These are phyloP conservation scores for Drosophila parabipectinata DNA, from an alignment of 1,140 invertebrate species.

Conservation along the genomic window DNA sequence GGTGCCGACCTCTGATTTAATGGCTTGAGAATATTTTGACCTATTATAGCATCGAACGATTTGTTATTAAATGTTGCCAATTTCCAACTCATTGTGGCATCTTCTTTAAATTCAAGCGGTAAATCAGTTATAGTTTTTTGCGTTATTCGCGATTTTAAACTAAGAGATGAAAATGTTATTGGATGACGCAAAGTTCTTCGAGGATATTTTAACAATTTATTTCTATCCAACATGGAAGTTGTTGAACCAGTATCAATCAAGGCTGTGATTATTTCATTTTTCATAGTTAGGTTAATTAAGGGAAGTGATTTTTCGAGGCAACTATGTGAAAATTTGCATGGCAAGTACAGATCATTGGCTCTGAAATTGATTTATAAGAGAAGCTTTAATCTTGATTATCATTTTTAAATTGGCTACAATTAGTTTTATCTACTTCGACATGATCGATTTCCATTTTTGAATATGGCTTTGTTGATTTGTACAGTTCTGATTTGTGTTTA, in stretches of 20 bases:
- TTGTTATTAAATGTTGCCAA: neutral
- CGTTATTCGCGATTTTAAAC: neutral
- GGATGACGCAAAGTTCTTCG: conserved; percentile 5
- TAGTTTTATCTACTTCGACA: neutral
- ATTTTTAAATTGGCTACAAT: neutral
- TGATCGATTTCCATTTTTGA: neutral
- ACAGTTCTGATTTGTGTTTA: neutral
- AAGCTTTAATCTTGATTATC: neutral
- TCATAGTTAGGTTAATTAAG: no score
- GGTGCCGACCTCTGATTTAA: no score
- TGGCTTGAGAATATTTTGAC: neutral
- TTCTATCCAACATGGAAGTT: conserved; percentile 12
- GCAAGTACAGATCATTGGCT: neutral
- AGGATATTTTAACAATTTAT: conserved; percentile 4
- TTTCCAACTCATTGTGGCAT: neutral
- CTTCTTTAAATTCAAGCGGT: neutral
- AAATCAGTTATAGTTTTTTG: neutral
- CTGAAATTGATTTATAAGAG: neutral
- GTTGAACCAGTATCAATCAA: conserved; percentile 13
- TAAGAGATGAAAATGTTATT: conserved; percentile 6
- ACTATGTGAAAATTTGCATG: neutral
- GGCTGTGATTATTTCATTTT: no score
- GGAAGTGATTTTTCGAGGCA: neutral
- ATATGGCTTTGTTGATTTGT: conserved; percentile 2
- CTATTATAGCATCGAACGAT: neutral